Evolutionary conservation across 2,888 invertebrate species (phyloP).

Genomic region (Phaonia tiefii): DNA sequence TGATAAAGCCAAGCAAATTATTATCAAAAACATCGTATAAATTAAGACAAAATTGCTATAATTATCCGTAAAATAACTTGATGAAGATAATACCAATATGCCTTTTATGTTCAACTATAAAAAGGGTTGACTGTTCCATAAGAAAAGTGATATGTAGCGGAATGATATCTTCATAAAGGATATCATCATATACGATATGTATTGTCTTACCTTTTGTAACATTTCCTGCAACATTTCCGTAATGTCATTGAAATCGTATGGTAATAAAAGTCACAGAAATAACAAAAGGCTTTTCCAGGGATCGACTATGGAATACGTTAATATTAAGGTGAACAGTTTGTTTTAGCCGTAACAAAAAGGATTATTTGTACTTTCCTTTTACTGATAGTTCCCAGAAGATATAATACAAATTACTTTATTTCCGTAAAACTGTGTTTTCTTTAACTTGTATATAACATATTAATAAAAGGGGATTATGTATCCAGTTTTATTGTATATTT

Average conservation of each 20-base stretch:
- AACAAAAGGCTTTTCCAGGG: not conserved
- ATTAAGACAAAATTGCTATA: slow-evolving; percentile 2
- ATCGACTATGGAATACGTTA: not conserved
- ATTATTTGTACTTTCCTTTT: too few relatives aligned
- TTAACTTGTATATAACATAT: too few relatives aligned
- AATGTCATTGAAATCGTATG: slow-evolving; percentile 5
- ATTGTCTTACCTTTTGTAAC: slow-evolving; percentile 2
- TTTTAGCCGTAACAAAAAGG: too few relatives aligned
- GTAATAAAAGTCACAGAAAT: slow-evolving; percentile 7
- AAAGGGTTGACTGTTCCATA: not conserved
- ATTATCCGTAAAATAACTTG: slow-evolving; percentile 41
- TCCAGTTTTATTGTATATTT: too few relatives aligned
- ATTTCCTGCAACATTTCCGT: not conserved
- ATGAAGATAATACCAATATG: slow-evolving; percentile 16
- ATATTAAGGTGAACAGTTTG: too few relatives aligned
- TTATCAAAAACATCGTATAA: slow-evolving; percentile 4
- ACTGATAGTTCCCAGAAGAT: too few relatives aligned
- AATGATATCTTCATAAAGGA: not conserved
- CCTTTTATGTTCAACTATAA: not conserved
- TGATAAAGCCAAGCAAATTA: slow-evolving; percentile 20
- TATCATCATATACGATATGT: not conserved
- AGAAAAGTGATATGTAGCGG: not conserved
- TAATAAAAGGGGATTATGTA: too few relatives aligned
- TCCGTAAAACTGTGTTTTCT: too few relatives aligned
- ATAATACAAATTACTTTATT: too few relatives aligned